Evolutionary conservation across 2,888 invertebrate genomes (phyloP).

Genomic region (Andrena minutula): DNA sequence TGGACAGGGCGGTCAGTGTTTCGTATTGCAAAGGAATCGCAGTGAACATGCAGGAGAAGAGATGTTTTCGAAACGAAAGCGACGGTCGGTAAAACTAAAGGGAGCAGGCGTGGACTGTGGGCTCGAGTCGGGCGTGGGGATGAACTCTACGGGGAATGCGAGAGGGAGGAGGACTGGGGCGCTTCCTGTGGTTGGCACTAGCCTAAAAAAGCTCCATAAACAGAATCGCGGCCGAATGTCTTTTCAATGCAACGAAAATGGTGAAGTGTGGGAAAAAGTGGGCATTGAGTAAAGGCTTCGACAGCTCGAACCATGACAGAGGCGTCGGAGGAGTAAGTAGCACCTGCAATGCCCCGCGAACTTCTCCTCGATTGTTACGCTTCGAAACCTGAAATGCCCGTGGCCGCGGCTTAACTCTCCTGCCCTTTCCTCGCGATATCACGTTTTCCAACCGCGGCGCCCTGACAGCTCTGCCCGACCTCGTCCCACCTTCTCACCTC

Average conservation of each 20-base stretch:
- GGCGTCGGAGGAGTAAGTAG: conserved; percentile 95
- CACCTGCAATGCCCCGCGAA: conserved; percentile 32
- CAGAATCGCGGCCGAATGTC: conserved; percentile 80
- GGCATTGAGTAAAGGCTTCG: conserved; percentile 93
- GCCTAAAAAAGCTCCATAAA: conserved; percentile 77
- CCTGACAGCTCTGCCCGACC: conserved; percentile 45
- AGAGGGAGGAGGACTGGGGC: conserved; percentile 75
- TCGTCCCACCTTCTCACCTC: conserved; percentile 31
- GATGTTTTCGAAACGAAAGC: conserved; percentile 58
- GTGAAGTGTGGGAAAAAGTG: conserved; percentile 93
- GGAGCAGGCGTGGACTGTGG: conserved; percentile 69
- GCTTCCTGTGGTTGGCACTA: conserved; percentile 81
- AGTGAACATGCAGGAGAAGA: conserved; percentile 34
- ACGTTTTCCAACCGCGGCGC: conserved; percentile 16
- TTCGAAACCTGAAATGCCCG: conserved; percentile 51
- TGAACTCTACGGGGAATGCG: conserved; percentile 73
- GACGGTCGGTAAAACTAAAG: conserved; percentile 57
- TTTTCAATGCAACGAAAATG: conserved; percentile 91
- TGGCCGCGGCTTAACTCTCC: conserved; percentile 32
- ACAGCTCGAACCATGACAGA: conserved; percentile 96
- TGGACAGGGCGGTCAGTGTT: conserved; percentile 32
- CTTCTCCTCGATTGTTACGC: conserved; percentile 49
- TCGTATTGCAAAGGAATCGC: conserved; percentile 8
- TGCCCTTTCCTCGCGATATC: conserved; percentile 26
- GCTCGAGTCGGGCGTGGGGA: conserved; percentile 70